phyloP scores from a whole-genome alignment of 2,113 vertebrate genomes.

The Channa argus region DNA sequence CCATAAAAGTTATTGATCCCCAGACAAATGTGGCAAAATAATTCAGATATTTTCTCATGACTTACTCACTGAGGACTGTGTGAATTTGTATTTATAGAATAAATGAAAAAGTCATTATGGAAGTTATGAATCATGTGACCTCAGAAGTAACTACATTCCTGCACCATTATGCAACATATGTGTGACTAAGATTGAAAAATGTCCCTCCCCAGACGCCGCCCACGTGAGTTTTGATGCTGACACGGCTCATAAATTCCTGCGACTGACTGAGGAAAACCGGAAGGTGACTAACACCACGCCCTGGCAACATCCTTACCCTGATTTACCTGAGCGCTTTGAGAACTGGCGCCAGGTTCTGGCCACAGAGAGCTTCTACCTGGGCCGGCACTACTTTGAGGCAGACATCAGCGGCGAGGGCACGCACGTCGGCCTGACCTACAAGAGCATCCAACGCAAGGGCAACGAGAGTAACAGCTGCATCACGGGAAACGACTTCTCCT shows the following conservation, averaged over 20 bases:
- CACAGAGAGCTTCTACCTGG: slow-evolving; percentile 86
- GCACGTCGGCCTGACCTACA: slow-evolving; percentile 84
- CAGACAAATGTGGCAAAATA: too few species aligned
- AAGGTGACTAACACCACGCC: slow-evolving; percentile 87
- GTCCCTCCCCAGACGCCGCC: slow-evolving; percentile 74
- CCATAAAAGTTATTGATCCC: too few species aligned
- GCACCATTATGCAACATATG: background rate
- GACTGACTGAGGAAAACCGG: slow-evolving; percentile 84
- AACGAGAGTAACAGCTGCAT: slow-evolving; percentile 84
- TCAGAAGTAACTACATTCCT: background rate
- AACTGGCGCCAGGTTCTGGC: slow-evolving; percentile 86
- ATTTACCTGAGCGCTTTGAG: slow-evolving; percentile 82
- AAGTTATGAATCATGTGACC: background rate
- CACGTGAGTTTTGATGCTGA: slow-evolving; percentile 72
- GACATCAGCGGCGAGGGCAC: slow-evolving; percentile 83
- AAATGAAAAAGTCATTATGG: too few species aligned
- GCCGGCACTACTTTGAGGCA: slow-evolving; percentile 84
- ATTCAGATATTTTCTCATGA: too few species aligned
- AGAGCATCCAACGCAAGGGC: slow-evolving; percentile 84
- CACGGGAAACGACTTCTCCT: slow-evolving; percentile 85
- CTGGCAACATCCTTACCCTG: slow-evolving; percentile 86
- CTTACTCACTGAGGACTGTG: too few species aligned
- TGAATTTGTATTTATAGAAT: too few species aligned
- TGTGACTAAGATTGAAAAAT: background rate
- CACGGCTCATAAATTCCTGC: slow-evolving; percentile 88